Percentiles rank a stretch among this genome's conserved stretches.
Evolutionary conservation across 1,140 invertebrate species (phyloP).

Genomic region (Scaptodrosophila lebanonensis): DNA sequence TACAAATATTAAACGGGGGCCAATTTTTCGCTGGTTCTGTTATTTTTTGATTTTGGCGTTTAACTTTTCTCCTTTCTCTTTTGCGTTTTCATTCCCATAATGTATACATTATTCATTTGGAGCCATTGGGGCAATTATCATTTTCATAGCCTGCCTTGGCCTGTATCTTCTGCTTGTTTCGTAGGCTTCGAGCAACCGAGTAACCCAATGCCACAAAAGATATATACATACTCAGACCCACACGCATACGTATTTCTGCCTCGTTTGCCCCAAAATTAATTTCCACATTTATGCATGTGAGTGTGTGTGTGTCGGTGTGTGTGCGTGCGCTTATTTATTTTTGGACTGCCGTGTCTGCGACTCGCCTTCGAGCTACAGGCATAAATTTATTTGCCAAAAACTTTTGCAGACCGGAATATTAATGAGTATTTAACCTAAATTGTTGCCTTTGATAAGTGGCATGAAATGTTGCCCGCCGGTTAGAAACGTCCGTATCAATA

Average conservation of each 20-base stretch:
- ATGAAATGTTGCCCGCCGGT: conserved; percentile 55
- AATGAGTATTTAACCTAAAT: conserved; percentile 76
- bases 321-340: conserved; percentile 52
- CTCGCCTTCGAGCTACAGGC: conserved; percentile 54
- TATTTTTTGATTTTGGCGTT: conserved; percentile 3
- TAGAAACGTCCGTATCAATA: conserved; percentile 42
- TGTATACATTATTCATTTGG: conserved; percentile 72
- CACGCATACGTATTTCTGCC: too few species aligned
- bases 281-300: conserved; percentile 20
- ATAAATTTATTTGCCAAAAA: conserved; percentile 76
- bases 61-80: conserved; percentile 17
- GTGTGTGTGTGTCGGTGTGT: conserved; percentile 20
- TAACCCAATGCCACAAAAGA: too few species aligned
- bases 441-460: conserved; percentile 75
- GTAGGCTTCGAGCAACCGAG: neutral
- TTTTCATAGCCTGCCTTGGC: conserved; percentile 47
- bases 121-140: conserved; percentile 68
- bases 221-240: neutral
- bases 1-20: too few species aligned
- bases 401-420: conserved; percentile 74
- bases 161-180: neutral
- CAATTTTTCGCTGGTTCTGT: conserved; percentile 11
- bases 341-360: conserved; percentile 39
- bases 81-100: conserved; percentile 46
- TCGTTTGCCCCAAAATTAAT: too few species aligned